phyloP scores from a whole-genome alignment of 2,113 vertebrate genomes.

The Mesocricetus auratus region DNA sequence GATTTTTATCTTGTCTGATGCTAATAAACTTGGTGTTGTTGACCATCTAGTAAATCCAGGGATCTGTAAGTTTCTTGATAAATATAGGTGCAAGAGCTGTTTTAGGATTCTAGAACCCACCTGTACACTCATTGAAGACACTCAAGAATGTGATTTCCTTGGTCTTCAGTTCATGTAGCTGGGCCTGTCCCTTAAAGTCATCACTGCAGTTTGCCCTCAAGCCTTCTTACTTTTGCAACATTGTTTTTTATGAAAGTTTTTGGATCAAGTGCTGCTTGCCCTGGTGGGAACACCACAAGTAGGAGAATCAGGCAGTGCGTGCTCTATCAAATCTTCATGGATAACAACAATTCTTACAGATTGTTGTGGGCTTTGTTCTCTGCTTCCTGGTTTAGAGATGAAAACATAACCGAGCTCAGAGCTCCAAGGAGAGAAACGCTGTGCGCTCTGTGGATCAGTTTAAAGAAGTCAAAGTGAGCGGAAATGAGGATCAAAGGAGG shows the following conservation, averaged over 20 bases:
- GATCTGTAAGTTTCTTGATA: not conserved
- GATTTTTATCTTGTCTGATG: not conserved
- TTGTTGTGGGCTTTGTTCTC: not conserved
- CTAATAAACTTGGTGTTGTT: not conserved
- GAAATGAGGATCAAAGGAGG: slow-evolving; percentile 9
- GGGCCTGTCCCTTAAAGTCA: not conserved
- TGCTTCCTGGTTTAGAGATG: not conserved
- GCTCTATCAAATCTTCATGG: slow-evolving; percentile 8
- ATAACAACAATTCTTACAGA: not conserved
- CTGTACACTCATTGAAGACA: not conserved
- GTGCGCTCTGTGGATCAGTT: not conserved
- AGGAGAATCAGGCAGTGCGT: not conserved
- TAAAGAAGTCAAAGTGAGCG: not conserved
- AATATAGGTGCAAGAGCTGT: not conserved
- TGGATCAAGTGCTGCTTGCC: not conserved
- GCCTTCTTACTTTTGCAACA: not conserved
- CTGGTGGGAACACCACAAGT: not conserved
- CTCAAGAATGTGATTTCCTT: not conserved
- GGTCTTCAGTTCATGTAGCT: not conserved
- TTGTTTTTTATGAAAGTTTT: too few relatives aligned
- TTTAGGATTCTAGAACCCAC: not conserved
- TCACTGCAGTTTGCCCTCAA: not conserved
- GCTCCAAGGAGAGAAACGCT: not conserved
- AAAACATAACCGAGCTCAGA: not conserved
- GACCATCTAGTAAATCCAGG: not conserved